Percentiles rank a stretch among this genome's conserved stretches.
Evolutionary conservation across 1,140 invertebrate genomes (phyloP).

Genomic region (Portunus trituberculatus): DNA sequence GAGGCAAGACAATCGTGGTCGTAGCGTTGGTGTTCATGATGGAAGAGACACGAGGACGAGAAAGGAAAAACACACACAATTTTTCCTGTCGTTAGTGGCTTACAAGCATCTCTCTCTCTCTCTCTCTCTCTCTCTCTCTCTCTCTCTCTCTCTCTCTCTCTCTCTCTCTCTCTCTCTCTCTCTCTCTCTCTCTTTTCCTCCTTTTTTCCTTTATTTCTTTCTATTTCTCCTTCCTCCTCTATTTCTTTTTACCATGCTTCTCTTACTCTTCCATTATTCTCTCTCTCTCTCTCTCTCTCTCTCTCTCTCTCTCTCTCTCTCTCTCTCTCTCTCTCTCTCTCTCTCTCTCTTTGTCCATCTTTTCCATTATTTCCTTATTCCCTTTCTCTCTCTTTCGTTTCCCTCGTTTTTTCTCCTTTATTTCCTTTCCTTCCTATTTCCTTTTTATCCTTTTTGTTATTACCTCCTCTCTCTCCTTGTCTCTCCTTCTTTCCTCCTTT

Average conservation of each 20-base stretch:
- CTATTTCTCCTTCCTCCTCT: too few species aligned
- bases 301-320: background rate
- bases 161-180: background rate
- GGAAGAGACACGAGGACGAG: background rate
- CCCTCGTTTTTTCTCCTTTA: too few species aligned
- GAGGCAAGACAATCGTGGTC: background rate
- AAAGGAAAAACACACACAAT: background rate
- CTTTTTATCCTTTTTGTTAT: too few species aligned
- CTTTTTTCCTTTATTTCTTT: background rate
- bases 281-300: background rate
- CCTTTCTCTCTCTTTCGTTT: too few species aligned
- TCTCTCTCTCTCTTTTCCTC: background rate
- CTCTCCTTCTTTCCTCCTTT: too few species aligned
- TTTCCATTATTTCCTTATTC: background rate
- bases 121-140: background rate
- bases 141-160: background rate
- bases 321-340: background rate
- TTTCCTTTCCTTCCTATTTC: too few species aligned
- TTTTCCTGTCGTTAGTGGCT: background rate
- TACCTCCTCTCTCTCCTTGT: too few species aligned
- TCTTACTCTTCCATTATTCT: too few species aligned
- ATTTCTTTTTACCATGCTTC: too few species aligned
- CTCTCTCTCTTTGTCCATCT: background rate
- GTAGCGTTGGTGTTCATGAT: too few species aligned
- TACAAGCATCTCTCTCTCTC: background rate